Conservation (phyloP, 1,140 invertebrate species). For the Listronotus bonariensis region DNA sequence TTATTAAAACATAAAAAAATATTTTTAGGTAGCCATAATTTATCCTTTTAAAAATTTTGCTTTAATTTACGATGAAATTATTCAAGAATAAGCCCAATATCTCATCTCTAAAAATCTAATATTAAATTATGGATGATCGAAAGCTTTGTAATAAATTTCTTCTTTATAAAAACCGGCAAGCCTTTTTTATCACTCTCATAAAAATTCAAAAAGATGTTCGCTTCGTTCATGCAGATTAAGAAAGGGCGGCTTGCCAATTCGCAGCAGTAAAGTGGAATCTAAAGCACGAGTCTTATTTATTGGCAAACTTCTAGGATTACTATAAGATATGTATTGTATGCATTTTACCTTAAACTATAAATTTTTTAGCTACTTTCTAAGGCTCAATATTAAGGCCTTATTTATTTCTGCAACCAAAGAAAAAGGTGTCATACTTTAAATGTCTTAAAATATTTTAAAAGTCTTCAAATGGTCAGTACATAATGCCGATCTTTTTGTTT, state of each 20-base stretch:
- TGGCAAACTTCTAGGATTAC: conserved; percentile 16
- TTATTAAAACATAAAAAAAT: too few relatives aligned
- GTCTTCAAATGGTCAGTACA: too few relatives aligned
- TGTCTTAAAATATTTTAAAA: too few relatives aligned
- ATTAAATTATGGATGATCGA: conserved; percentile 14
- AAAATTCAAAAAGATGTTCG: conserved; percentile 32
- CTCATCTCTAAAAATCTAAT: conserved; percentile 8
- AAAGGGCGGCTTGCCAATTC: conserved; percentile 18
- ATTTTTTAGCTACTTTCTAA: too few relatives aligned
- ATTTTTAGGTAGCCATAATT: too few relatives aligned
- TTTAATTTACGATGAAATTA: background rate
- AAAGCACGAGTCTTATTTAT: conserved; percentile 24
- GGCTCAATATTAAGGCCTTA: too few relatives aligned
- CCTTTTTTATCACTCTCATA: conserved; percentile 22
- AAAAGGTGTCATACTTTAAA: too few relatives aligned
- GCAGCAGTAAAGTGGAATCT: conserved; percentile 29
- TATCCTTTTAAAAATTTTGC: too few relatives aligned
- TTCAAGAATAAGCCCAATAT: background rate
- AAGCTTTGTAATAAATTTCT: conserved; percentile 20
- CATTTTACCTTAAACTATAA: too few relatives aligned
- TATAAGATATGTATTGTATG: background rate
- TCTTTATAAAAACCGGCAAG: conserved; percentile 1
- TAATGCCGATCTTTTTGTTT: too few relatives aligned
- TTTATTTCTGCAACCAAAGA: too few relatives aligned
- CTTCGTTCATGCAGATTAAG: conserved; percentile 23